Evolutionary conservation across 2,888 invertebrate genomes (phyloP), one percentile per base, ranked within the genome.

Genomic region (Thereva nobilitata): DNA sequence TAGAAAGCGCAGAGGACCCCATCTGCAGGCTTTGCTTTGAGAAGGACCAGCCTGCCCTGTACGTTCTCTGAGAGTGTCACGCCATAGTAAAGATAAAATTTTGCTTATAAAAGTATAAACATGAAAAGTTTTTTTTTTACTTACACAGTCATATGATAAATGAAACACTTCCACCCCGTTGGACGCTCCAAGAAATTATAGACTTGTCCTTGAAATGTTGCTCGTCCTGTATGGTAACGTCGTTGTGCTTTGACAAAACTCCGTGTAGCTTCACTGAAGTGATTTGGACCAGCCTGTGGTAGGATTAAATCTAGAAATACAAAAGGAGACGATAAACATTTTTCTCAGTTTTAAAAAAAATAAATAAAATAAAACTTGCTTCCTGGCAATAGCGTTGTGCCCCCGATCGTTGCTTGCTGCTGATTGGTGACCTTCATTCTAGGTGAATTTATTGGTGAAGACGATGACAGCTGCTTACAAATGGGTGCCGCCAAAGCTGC

Each of bases 101-200:
- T 23, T 23, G 23, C 23, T 2, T 23, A 23, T 23, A 5, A 6
- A 10, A 47, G n/a, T 37, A 47, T 37, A 34, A 23, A 37, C 42
- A 64, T 42, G 23, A 42, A 53, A 64, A 42, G n/a, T n/a, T n/a
- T 5, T 59, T 38, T n/a, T 42, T 34, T 40, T 79, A 89, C 90
- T 89, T 78, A 90, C 90, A 90, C 90, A 73, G 87, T 85, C 80
- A 89, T 88, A 81, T 92, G 91, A 80, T 92, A 92, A 70, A 90
- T 83, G 83, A 92, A 90, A 79, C 92, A 92, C 80, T 89, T 89
- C 91, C 91, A 91, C 70, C 90, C 91, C 66, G 89, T 87, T 2
- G 92, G 92, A 72, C 92, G 80, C 80, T 92, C 92, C 73, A 92
- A 83, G 80, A 92, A 92, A 81, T 92, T 92, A 83, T 92, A 92